Evolutionary conservation across 2,888 invertebrate genomes (phyloP), one percentile per base, ranked within the genome.

Genomic region (Meteorus colon): DNA sequence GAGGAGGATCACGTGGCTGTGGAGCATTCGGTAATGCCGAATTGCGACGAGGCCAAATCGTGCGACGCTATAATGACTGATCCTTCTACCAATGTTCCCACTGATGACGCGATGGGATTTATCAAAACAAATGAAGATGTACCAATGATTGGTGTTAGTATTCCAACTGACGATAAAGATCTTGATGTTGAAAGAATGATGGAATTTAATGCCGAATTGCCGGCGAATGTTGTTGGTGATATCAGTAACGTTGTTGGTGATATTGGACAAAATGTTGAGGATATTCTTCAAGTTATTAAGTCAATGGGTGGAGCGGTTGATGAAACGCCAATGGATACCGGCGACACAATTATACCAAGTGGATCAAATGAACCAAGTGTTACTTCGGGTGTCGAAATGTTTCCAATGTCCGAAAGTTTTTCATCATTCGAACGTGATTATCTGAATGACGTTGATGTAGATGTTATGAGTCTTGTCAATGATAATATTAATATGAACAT

Each of bases 201-300:
- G 78, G 79, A 45, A 66, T 77, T 74, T 14, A 77, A 62, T 48
- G 19, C 34, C 14, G 78, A 81, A 41, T 45, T 81, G 0, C 69
- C 71, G 12, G 19, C 66, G 2, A 79, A 77, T 14, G 79, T 80
- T 55, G 74, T 74, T 59, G 68, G 71, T 31, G 75, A 75, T 41
- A 75, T 75, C 16, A 48, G 77, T 82, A 83, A 76, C 83, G 86
- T 72, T 81, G 86, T 63, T 31, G 89, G 91, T 48, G 86, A 86
- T 65, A 90, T 93, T 70, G 92, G 90, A 27, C 92, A 92, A 79
- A 91, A 91, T 85, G 92, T 92, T 3, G 92, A 92, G 34, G 95
- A 94, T 81, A 90, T 96, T 72, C 91, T 96, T 12, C 94, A 95
- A 87, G 95, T 94, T 3, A 93, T 96, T 66, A 95, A 95, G 89